These are phyloP conservation scores for Temnothorax unifasciatus DNA, from an alignment of 2,888 invertebrate genomes.

Conservation along the genomic window DNA sequence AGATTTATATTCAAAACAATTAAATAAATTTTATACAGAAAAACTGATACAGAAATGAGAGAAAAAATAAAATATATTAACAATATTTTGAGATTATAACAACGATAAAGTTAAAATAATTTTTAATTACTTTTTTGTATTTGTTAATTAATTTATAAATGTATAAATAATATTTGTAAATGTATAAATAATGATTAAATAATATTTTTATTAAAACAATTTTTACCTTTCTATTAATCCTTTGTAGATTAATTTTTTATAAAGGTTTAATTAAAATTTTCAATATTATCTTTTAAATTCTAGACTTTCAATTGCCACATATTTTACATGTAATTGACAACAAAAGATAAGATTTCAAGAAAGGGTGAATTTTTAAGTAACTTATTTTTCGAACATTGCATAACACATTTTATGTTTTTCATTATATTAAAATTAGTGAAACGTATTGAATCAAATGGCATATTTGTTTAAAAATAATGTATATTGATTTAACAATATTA, in stretches of 20 bases:
- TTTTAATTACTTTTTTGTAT: background rate
- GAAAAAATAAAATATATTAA: background rate
- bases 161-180: background rate
- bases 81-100: background rate
- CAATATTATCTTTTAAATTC: background rate
- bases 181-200: background rate
- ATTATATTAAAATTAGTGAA: too few relatives aligned
- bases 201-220: slow-evolving; percentile 5
- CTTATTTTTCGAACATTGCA: background rate
- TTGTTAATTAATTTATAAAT: background rate
- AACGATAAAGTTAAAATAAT: background rate
- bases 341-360: background rate
- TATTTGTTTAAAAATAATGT: background rate
- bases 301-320: background rate
- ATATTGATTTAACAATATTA: slow-evolving; percentile 10
- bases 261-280: background rate
- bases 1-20: background rate
- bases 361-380: background rate
- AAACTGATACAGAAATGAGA: background rate
- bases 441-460: background rate
- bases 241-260: background rate
- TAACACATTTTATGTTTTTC: background rate
- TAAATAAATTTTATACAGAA: background rate
- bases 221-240: background rate
- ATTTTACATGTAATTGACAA: background rate